phyloP scores from a whole-genome alignment of 2,113 vertebrate species.

The Conger conger region DNA sequence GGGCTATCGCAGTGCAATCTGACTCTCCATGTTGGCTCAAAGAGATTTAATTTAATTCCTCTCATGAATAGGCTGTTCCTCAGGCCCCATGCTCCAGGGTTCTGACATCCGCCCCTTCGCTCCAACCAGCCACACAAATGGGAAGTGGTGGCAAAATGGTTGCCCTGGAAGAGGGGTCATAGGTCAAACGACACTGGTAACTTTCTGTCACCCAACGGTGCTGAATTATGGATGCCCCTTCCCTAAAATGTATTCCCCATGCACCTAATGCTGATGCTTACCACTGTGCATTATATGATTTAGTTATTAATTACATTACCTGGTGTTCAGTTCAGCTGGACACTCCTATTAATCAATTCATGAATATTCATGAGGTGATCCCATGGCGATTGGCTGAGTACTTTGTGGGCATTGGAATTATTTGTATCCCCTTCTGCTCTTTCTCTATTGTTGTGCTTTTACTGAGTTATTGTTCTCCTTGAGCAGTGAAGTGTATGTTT shows the following conservation, averaged over 20 bases:
- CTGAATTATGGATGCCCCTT: constrained; percentile 14
- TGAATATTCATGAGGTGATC: constrained; percentile 4
- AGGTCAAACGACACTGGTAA: constrained; percentile 7
- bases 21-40: not conserved
- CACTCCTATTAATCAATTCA: not conserved
- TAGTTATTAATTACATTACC: not conserved
- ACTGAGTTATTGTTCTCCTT: not conserved
- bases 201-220: not conserved
- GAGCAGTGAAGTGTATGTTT: not conserved
- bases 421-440: not conserved
- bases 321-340: not conserved
- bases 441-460: not conserved
- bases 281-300: not conserved
- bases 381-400: not conserved
- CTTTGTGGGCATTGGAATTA: not conserved
- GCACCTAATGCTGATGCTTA: not conserved
- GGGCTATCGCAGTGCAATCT: not conserved
- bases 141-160: constrained; percentile 48
- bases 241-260: not conserved
- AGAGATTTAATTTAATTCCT: constrained; percentile 13
- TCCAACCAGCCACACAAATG: constrained; percentile 53
- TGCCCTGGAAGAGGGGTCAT: not conserved
- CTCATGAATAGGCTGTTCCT: constrained; percentile 39
- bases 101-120: constrained; percentile 57
- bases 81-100: constrained; percentile 54